Base-by-base conservation (phyloP, 1,140 invertebrate genomes). In the Bathynomus jamesi region DNA sequence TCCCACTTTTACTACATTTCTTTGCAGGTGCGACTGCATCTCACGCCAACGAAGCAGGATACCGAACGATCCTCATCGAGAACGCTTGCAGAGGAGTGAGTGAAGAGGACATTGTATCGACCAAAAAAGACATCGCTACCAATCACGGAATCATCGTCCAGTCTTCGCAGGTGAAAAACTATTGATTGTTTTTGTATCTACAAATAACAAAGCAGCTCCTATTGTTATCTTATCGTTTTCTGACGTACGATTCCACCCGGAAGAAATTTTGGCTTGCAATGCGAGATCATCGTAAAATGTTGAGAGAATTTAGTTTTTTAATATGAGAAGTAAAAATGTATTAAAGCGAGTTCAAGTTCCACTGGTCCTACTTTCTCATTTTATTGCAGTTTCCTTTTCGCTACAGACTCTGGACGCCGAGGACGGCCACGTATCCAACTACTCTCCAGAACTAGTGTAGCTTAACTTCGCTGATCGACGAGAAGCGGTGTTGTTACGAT, bases 81-180 rank as follows among this genome's bases (percentile, higher is more conserved):
- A 94, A 98, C 83, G 95, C 93, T 73, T 89, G 89, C 77, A 86
- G 94, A 60, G 95, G 95, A 4, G 93, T 96, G 0, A 89, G 91
- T 80, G 81, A 92, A 10, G 85, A 88, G 10, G 91, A 94, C 79
- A 95, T 95, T 74, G 88, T 92, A 81, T 87, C 86, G 75, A 93
- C 91, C 11, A 92, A 92, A 81, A 84, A 89, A 61, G 87, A 87
- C 66, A 87, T 95, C 10, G 85, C 87, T 28, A 85, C 84, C 61
- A 88, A 87, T 76, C 86, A 91, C 79, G 93, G 92, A 0, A 87
- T 93, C 32, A 89, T 95, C 77, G 87, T 93, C 3, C 87, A 88
- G 77, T 91, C 92, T 0, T 86, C 84, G 71, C 80, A 87, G 80
- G 86, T 87, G 76, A 40, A 65, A 17, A 3, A 17, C 1, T 72